Evolutionary conservation across 2,888 invertebrate genomes (phyloP).

Genomic region (Phyllotreta striolata): DNA sequence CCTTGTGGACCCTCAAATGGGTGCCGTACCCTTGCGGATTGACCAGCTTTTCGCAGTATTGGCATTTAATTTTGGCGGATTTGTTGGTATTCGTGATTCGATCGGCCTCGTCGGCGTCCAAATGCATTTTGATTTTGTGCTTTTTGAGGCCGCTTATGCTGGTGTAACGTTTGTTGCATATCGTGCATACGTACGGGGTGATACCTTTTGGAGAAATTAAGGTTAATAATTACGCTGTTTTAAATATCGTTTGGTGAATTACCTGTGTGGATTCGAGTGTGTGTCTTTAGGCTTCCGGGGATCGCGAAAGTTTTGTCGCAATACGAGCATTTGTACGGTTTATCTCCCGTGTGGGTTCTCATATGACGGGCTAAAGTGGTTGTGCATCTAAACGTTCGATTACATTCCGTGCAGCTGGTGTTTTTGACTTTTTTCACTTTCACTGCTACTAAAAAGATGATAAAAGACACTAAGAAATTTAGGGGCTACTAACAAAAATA

Average conservation of each 20-base stretch:
- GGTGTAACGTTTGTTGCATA: slow-evolving; percentile 39
- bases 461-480: too few species aligned
- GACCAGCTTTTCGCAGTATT: slow-evolving; percentile 38
- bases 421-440: slow-evolving; percentile 22
- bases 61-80: slow-evolving; percentile 34
- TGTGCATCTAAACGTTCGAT: slow-evolving; percentile 36
- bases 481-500: too few species aligned
- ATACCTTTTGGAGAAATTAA: not conserved
- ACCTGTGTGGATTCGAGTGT: slow-evolving; percentile 42
- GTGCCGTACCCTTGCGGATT: slow-evolving; percentile 40
- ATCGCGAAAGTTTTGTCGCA: slow-evolving; percentile 38
- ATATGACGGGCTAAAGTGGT: slow-evolving; percentile 38
- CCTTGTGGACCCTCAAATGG: slow-evolving; percentile 50
- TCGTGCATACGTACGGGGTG: slow-evolving; percentile 36
- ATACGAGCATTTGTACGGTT: slow-evolving; percentile 37
- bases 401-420: slow-evolving; percentile 32
- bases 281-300: slow-evolving; percentile 34
- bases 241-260: not conserved
- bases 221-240: not conserved
- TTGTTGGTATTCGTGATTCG: slow-evolving; percentile 10
- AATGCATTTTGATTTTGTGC: slow-evolving; percentile 35
- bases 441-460: slow-evolving; percentile 11
- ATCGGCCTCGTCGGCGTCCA: slow-evolving; percentile 15
- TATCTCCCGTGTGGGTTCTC: slow-evolving; percentile 41
- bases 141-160: slow-evolving; percentile 40